These are phyloP conservation scores for Takifugu rubripes DNA, from an alignment of 2,797 vertebrate genomes.

Conservation along the genomic window DNA sequence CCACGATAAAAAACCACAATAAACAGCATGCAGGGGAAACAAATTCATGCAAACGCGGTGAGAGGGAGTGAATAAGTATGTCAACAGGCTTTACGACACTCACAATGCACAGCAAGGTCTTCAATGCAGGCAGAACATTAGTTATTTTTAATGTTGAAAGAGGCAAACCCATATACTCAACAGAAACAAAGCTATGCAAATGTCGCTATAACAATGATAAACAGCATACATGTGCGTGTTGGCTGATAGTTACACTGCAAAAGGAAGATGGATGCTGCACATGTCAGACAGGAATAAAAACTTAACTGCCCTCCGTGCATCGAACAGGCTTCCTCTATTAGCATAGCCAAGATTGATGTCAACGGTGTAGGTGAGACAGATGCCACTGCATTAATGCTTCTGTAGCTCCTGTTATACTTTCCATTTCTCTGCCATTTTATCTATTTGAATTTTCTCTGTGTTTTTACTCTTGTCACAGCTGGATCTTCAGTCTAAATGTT, in stretches of 20 bases:
- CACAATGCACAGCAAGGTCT: conserved; percentile 41
- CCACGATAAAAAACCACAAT: conserved; percentile 5
- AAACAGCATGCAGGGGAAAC: conserved; percentile 8
- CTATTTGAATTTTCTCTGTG: conserved; percentile 25
- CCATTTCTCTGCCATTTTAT: conserved; percentile 30
- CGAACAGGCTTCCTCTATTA: conserved; percentile 31
- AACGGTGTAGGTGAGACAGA: conserved; percentile 20
- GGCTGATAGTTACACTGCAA: conserved; percentile 19
- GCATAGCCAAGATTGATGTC: conserved; percentile 43
- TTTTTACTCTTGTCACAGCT: background rate
- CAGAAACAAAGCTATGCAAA: conserved; percentile 25
- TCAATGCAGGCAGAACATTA: conserved; percentile 34
- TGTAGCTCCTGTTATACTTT: conserved; percentile 27
- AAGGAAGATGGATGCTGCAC: conserved; percentile 43
- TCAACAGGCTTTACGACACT: conserved; percentile 53
- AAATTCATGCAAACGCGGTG: conserved; percentile 10
- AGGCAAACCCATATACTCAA: conserved; percentile 26
- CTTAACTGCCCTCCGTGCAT: conserved; percentile 34
- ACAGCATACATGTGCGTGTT: background rate
- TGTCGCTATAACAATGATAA: conserved; percentile 2
- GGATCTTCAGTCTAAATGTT: conserved; percentile 9
- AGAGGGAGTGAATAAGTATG: conserved; percentile 19
- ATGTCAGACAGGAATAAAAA: conserved; percentile 39
- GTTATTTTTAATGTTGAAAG: conserved; percentile 54
- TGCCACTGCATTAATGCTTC: conserved; percentile 28